Base-by-base conservation (phyloP, 2,797 vertebrate species). In the Gallinago stenura region DNA sequence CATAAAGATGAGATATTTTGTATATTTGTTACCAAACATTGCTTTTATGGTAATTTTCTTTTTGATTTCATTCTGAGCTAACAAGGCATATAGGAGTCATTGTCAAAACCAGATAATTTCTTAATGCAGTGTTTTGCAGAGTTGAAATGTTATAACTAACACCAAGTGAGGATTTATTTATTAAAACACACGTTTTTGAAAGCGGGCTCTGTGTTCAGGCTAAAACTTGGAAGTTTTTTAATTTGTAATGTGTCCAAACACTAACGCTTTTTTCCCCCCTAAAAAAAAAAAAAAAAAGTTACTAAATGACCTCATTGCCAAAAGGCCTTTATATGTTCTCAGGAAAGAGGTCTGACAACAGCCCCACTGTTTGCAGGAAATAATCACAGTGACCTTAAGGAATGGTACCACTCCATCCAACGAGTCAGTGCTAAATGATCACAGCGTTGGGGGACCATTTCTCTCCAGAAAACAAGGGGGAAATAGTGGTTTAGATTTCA, bases 381-480 rank as follows among this genome's bases (percentile, higher is more conserved):
- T 53, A 88, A 25, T 85, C 37, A 12, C 24, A 61, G 16, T 46
- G 22, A 65, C 51, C 66, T 72, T 73, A 43, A 64, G 62, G 69
- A 77, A 69, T 46, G 10, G 12, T 81, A 82, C 11, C 26, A 50
- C 53, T 58, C 58, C 51, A 24, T 83, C 24, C 19, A 69, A 21
- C 31, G 50, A 58, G 11, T 33, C 4, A 1, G 50, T 90, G 39
- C 60, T 85, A 75, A 90, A 51, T 92, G 60, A 90, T 81, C 61
- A 78, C 53, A 79, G 51, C 76, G 33, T 68, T 80, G 91, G 66
- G 87, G 43, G 22, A 91, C 77, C 26, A 17, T 84, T 86, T 46
- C 94, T 72, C 94, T 95, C 48, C 54, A 92, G 89, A 91, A 96
- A 76, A 54, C 26, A 65, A n/a, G 15, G 41, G 30, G 90, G 58